Conservation (phyloP, 37 sponge, comb jelly and placozoan species). For the Haliclona indistincta region DNA sequence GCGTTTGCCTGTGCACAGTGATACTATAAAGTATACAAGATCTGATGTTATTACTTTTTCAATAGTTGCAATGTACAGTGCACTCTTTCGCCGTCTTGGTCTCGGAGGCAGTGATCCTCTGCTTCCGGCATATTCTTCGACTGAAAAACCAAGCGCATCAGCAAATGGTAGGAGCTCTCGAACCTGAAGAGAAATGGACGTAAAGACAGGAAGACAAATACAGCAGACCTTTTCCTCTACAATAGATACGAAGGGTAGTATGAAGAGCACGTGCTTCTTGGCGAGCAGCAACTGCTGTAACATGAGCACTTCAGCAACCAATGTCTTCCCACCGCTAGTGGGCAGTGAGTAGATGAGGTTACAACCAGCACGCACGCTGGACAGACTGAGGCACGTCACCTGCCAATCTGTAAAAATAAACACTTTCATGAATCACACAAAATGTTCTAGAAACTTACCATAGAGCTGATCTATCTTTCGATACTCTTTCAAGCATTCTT, state of each 20-base stretch:
- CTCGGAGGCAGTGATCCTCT: slow-evolving; percentile 87
- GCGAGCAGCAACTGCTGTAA: slow-evolving; percentile 65
- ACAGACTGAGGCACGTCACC: slow-evolving; percentile 60
- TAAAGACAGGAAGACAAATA: background rate
- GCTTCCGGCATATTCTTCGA: slow-evolving; percentile 93
- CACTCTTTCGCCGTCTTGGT: slow-evolving; percentile 60
- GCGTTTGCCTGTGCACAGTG: slow-evolving; percentile 75
- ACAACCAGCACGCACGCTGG: slow-evolving; percentile 26
- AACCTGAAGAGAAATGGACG: slow-evolving; percentile 50
- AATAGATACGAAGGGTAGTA: slow-evolving; percentile 91
- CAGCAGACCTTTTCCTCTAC: slow-evolving; percentile 87
- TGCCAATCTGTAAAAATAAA: slow-evolving; percentile 73
- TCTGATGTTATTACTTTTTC: slow-evolving; percentile 75
- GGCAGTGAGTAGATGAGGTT: slow-evolving; percentile 92
- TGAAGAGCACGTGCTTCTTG: slow-evolving; percentile 71
- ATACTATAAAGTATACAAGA: too few relatives aligned
- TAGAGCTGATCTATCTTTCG: slow-evolving; percentile 67
- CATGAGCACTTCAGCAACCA: slow-evolving; percentile 93
- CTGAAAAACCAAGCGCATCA: slow-evolving; percentile 65
- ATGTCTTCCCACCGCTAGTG: slow-evolving; percentile 97
- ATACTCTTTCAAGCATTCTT: slow-evolving; percentile 34
- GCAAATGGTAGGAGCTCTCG: slow-evolving; percentile 82
- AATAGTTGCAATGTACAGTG: slow-evolving; percentile 90
- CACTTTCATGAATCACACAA: background rate
- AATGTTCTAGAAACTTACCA: slow-evolving; percentile 37